phyloP scores from a whole-genome alignment of 1,140 invertebrate species.

The Drosophila nebulosa region DNA sequence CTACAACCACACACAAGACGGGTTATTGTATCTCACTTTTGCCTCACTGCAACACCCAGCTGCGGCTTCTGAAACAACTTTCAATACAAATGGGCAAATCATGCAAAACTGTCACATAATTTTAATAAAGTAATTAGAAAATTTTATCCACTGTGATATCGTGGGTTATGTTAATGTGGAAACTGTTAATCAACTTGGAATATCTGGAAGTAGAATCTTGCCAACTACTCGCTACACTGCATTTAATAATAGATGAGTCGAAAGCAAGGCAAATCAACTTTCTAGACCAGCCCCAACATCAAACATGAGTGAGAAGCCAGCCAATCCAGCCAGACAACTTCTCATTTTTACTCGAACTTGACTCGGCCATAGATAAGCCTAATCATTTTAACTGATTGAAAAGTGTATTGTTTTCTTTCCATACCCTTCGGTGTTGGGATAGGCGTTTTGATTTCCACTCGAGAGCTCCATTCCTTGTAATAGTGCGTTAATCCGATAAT shows the following conservation, averaged over 20 bases:
- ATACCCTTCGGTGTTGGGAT: neutral
- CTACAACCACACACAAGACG: neutral
- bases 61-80: constrained; percentile 5
- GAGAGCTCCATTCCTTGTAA: neutral
- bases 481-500: neutral
- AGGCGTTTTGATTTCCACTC: neutral
- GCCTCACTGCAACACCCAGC: neutral
- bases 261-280: neutral
- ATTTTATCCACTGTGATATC: neutral
- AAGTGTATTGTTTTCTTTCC: neutral
- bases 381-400: neutral
- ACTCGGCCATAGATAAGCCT: neutral
- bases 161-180: neutral
- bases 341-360: neutral
- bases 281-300: neutral
- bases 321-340: neutral
- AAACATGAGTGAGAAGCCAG: neutral
- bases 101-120: constrained; percentile 55
- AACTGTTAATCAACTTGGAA: constrained; percentile 11
- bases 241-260: constrained; percentile 3
- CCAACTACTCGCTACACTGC: neutral
- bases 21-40: neutral
- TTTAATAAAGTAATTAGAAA: constrained; percentile 55
- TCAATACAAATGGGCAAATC: constrained; percentile 12
- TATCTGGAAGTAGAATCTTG: neutral